A percentile compares a stretch with the other conserved stretches of the same genome.
Evolutionary conservation across 2,797 vertebrate genomes (phyloP).

Genomic region (Craterocephalus amniculus): DNA sequence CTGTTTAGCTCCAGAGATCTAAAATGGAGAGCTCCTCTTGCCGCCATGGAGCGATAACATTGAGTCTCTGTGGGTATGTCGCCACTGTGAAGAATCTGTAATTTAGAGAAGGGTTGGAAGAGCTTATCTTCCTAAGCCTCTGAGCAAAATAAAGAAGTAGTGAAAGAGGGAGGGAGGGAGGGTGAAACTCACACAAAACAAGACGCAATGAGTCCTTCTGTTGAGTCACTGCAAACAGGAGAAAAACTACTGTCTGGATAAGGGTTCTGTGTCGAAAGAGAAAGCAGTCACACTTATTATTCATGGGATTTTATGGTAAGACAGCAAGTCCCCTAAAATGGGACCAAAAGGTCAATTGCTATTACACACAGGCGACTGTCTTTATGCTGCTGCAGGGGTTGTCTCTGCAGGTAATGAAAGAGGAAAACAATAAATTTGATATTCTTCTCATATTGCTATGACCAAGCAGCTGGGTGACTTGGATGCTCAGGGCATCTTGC

Average conservation of each 20-base stretch:
- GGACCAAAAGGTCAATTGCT: constrained; percentile 57
- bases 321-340: constrained; percentile 26
- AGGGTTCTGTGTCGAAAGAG: constrained; percentile 34
- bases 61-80: constrained; percentile 74
- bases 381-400: constrained; percentile 43
- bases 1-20: constrained; percentile 70
- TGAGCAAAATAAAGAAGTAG: constrained; percentile 68
- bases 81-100: constrained; percentile 77
- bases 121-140: constrained; percentile 76
- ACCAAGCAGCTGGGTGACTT: constrained; percentile 30
- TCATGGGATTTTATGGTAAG: constrained; percentile 49
- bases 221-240: constrained; percentile 33
- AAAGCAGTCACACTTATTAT: constrained; percentile 48
- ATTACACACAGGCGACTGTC: constrained; percentile 31
- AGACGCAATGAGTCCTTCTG: constrained; percentile 59
- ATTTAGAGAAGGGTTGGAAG: constrained; percentile 77
- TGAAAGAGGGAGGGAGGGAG: background rate
- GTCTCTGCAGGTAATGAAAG: constrained; percentile 46
- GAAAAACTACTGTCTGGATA: constrained; percentile 36
- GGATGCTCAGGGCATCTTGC: background rate
- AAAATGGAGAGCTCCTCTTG: constrained; percentile 75
- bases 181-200: constrained; percentile 30
- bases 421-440: constrained; percentile 49
- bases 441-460: constrained; percentile 33
- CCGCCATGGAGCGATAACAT: constrained; percentile 76